Evolutionary conservation across 2,113 vertebrate species (phyloP), one percentile per base, ranked within the genome.

Genomic region (Vidua chalybeata): DNA sequence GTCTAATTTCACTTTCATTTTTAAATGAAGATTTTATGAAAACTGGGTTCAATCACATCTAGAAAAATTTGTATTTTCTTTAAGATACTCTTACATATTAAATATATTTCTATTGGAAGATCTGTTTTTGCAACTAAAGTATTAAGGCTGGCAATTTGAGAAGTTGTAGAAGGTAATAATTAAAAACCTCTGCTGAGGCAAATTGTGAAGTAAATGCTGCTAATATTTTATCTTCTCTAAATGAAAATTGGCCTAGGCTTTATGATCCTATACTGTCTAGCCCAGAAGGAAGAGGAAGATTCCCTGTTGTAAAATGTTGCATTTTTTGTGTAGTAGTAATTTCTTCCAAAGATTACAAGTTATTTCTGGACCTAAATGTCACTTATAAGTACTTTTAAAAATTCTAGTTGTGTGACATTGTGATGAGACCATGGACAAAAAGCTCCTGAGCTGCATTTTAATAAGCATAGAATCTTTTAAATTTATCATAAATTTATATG

Each of bases 401-500:
- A 97, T 95, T 96, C 88, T 71, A 91, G 69, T 96, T 97, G 51
- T 96, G 56, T 97, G 95, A 95, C 93, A 97, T 91, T 97, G 75
- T 97, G 90, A 94, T 97, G 83, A 97, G 94, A 81, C 95, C 41
- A 62, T 96, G 91, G 84, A 96, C 91, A 93, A 92, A 97, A 97
- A 96, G 90, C 83, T 93, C 69, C 84, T 94, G 74, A 96, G 83
- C 91, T 96, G 88, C 91, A 97, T 98, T 97, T 97, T 97, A 98
- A 97, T 97, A 95, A 94, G 77, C 84, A 74, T 90, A 78, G 90
- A 97, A 93, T 97, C 89, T 97, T 97, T 97, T 95, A 97, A 97
- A 97, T 98, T 98, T 98, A 97, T 98, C 90, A 97, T 97, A 97
- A 97, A 97, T 97, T 97, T 97, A 88, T 98, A 97, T 97, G 94